Conservation (phyloP, 2,797 vertebrate genomes). For the Tadarida brasiliensis region DNA sequence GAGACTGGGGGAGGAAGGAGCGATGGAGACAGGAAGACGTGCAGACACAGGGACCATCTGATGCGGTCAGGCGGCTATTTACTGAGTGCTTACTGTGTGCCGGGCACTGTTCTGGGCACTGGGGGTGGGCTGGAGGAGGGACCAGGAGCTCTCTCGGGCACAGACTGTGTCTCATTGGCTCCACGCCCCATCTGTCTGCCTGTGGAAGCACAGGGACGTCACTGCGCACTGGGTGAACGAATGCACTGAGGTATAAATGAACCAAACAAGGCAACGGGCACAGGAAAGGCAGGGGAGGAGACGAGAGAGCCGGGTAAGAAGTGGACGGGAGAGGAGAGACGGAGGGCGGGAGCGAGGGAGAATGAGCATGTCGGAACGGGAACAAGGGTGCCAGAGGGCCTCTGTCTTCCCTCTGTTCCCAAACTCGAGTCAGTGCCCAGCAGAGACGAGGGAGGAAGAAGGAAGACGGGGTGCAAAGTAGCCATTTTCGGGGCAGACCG, state of each 20-base stretch:
- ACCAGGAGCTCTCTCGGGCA: neutral
- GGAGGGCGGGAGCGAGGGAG: fast-evolving
- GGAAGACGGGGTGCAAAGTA: neutral
- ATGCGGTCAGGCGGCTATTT: neutral
- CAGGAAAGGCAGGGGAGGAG: neutral
- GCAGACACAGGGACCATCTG: neutral
- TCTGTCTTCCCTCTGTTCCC: fast-evolving
- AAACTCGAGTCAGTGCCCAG: neutral
- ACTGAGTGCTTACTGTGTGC: constrained; percentile 73
- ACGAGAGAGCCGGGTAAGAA: fast-evolving
- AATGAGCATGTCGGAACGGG: fast-evolving
- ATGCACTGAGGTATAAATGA: fast-evolving
- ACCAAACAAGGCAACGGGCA: neutral
- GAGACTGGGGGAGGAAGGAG: neutral
- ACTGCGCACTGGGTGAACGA: neutral
- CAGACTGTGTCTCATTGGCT: fast-evolving
- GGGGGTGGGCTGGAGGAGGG: neutral
- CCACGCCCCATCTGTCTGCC: neutral
- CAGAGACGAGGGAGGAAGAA: neutral
- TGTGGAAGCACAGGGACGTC: neutral
- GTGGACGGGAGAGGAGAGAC: neutral
- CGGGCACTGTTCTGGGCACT: constrained; percentile 43
- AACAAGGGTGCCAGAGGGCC: fast-evolving
- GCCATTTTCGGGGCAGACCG: too few species aligned
- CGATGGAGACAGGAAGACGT: neutral